Base-by-base conservation (phyloP, 2,888 invertebrate genomes). In the Aphodius granarius region DNA sequence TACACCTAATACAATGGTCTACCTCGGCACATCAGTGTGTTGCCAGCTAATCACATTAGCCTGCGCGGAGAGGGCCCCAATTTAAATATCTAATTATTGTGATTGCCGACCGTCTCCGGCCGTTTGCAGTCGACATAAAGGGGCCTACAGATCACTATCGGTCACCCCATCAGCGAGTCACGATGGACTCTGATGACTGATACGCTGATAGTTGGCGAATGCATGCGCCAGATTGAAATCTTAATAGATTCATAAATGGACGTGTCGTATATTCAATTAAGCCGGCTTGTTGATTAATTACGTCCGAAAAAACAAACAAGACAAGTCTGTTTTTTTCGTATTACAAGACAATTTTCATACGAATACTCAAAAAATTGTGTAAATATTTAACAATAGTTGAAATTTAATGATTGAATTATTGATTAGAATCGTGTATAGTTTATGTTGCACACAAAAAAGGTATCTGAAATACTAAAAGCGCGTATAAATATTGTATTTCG, bases 51-150 rank as follows among this genome's bases (percentile, higher is more conserved):
- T 79, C 77, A 77, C 79, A 79, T 79, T 78, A 79, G 22, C 68
- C 20, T 19, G 20, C 20, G 19, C 17, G 65, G 76, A 76, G 70
- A 77, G 75, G 74, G 75, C 77, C 78, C 76, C 80, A 81, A 83
- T 83, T 83, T 83, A 82, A 83, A 83, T 83, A 83, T 82, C 82
- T 82, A 82, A 83, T 83, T 83, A 82, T 78, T 79, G 80, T 81
- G 82, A 83, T 83, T 82, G 83, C 78, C 68, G 68, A n/a, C 20
- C 68, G 68, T 68, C 20, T 20, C 68, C 68, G 68, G 19, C 66
- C 66, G 13, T 19, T 66, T 66, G 13, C 18, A n/a, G 15, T 21
- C 22, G 9, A 20, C n/a, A 13, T 13, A 43, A 13, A 13, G 43
- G 6, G 13, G 43, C n/a, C 9, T 43, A n/a, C 19, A 68, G 68